phyloP scores from a whole-genome alignment of 2,113 vertebrate genomes.

The Heliornis fulica region DNA sequence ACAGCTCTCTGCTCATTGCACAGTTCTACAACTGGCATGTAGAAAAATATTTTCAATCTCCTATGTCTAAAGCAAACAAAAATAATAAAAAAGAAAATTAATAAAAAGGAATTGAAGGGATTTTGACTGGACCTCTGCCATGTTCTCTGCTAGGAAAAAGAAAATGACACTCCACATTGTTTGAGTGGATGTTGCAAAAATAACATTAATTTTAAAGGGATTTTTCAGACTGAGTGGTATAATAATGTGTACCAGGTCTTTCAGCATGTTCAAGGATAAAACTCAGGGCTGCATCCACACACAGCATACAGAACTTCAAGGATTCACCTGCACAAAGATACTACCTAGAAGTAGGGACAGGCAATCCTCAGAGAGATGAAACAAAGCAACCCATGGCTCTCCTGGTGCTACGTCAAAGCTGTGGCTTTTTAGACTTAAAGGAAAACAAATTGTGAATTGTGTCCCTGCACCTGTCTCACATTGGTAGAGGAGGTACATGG shows the following conservation, averaged over 20 bases:
- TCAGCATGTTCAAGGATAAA: neutral
- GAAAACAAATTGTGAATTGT: neutral
- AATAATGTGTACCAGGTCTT: neutral
- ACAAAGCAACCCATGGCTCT: accelerated
- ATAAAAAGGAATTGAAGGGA: neutral
- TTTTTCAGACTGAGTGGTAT: neutral
- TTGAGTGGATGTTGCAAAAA: neutral
- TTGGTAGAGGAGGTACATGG: neutral
- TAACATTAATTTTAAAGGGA: neutral
- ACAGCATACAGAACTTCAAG: neutral
- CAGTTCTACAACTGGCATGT: neutral
- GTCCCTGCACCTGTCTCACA: neutral
- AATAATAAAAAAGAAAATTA: neutral
- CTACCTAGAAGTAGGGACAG: neutral
- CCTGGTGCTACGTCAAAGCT: neutral
- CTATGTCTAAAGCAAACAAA: neutral
- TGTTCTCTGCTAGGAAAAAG: neutral
- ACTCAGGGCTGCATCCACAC: neutral
- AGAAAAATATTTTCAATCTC: neutral
- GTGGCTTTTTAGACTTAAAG: neutral
- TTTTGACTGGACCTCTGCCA: neutral
- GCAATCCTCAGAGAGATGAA: neutral
- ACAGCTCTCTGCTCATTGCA: neutral
- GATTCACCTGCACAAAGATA: neutral
- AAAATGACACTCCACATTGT: neutral